Evolutionary conservation across 2,113 vertebrate genomes (phyloP).

Genomic region (Limanda limanda): DNA sequence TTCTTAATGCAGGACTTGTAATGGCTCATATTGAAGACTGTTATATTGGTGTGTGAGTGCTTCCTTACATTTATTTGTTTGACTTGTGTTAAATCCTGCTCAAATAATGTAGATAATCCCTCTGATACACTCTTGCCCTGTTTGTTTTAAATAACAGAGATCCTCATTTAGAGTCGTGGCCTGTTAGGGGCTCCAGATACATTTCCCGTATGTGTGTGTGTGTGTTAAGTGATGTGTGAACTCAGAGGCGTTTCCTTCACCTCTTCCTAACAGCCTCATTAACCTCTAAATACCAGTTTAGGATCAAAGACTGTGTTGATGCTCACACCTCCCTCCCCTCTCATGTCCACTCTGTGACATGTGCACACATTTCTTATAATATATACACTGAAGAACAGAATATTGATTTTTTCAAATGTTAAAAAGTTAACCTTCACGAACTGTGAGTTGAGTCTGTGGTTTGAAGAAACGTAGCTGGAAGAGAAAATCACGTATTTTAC

Average conservation of each 20-base stretch:
- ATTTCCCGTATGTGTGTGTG: constrained; percentile 18
- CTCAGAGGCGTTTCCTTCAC: constrained; percentile 61
- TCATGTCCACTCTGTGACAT: constrained; percentile 10
- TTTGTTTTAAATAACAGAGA: not conserved
- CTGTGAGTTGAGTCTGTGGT: not conserved
- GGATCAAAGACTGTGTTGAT: constrained; percentile 74
- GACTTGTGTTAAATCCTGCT: not conserved
- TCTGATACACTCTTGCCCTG: not conserved
- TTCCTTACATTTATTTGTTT: not conserved
- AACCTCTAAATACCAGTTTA: constrained; percentile 78
- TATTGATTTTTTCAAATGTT: rapidly evolving
- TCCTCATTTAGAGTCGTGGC: not conserved
- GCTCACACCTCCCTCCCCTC: constrained; percentile 62
- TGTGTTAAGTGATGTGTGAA: constrained; percentile 29
- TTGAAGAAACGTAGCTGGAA: not conserved
- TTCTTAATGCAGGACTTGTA: not conserved
- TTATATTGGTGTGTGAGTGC: not conserved
- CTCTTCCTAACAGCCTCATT: constrained; percentile 79
- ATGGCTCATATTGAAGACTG: not conserved
- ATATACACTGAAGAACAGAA: not conserved
- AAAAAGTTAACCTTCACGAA: not conserved
- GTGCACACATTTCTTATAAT: constrained; percentile 13
- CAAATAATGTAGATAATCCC: not conserved
- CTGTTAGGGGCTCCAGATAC: not conserved
- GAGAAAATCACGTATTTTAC: not conserved